Base-by-base conservation (phyloP, 2,888 invertebrate genomes). In the Epinotia nisella region DNA sequence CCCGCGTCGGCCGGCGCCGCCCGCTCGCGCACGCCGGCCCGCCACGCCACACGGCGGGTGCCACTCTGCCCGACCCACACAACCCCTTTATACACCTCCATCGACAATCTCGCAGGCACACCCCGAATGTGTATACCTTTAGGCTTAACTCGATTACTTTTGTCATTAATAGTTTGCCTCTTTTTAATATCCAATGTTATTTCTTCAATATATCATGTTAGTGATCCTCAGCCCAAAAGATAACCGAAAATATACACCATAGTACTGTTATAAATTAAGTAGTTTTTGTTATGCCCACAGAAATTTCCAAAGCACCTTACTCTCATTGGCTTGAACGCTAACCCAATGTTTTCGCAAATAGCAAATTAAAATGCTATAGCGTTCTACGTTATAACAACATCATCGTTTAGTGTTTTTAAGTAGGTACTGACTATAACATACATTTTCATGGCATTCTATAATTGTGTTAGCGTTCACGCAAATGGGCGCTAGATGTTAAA, bases 31-130 rank as follows among this genome's bases (percentile, higher is more conserved):
- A 86, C 86, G 24, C 84, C 83, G 55, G 85, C 81, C 88, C 96
- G 96, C 85, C 95, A 96, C 81, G 96, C 96, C 78, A 90, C 91
- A 76, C 88, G 90, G 75, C 88, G 83, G 75, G 79, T 82, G 61
- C 79, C 78, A 79, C 86, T 87, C 84, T 81, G 82, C 77, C 82
- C 83, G 82, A 85, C 87, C 66, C 66, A 66, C 15, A 65, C 66
- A 66, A 66, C 66, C 66, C 24, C 65, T 53, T n/a, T 64, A n/a
- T 53, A 19, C 29, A 55, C 15, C 7, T 2, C 21, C 56, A 41
- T n/a, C 24, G 15, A 66, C 21, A 19, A 56, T 56, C n/a, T 21
- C n/a, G 66, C 10, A n/a, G 11, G 55, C 56, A 66, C 39, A 49
- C 0, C n/a, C 29, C 41, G 41, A 41, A 17, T 11, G 10, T 19